Conservation (phyloP, 2,888 invertebrate genomes). For the Dione vanillae region DNA sequence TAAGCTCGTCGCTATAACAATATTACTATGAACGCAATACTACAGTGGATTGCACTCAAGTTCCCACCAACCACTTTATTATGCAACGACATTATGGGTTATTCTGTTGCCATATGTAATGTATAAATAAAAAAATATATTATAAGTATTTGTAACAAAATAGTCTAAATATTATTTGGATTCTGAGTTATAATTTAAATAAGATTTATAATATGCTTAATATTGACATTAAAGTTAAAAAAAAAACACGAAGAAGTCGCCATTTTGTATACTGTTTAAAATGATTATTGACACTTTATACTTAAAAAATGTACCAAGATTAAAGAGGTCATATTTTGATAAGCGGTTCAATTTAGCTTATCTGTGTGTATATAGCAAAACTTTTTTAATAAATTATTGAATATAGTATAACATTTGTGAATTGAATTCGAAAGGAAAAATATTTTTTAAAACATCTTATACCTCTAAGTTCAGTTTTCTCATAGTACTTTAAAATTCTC, state of each 20-base stretch:
- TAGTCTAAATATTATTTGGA: not conserved
- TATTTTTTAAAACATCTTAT: too few species aligned
- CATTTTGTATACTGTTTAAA: not conserved
- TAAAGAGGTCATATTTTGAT: slow-evolving; percentile 2
- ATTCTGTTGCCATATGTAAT: slow-evolving; percentile 50
- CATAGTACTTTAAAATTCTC: not conserved
- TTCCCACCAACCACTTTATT: slow-evolving; percentile 49
- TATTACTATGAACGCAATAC: slow-evolving; percentile 28
- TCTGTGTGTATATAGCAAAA: too few species aligned
- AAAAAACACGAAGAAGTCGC: not conserved
- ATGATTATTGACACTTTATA: not conserved
- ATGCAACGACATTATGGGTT: slow-evolving; percentile 53
- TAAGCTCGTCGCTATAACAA: slow-evolving; percentile 16
- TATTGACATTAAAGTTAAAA: not conserved
- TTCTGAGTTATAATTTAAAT: not conserved
- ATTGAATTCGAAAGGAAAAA: too few species aligned
- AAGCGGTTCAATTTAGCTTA: not conserved
- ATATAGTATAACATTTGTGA: not conserved
- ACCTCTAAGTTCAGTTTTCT: not conserved
- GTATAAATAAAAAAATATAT: not conserved
- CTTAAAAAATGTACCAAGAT: not conserved
- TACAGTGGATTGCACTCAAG: slow-evolving; percentile 50
- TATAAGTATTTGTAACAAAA: too few species aligned
- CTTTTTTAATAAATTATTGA: not conserved
- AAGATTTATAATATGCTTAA: not conserved